Evolutionary conservation across 2,797 vertebrate genomes (phyloP), one percentile per base, ranked within the genome.

Genomic region (Momotus momota): DNA sequence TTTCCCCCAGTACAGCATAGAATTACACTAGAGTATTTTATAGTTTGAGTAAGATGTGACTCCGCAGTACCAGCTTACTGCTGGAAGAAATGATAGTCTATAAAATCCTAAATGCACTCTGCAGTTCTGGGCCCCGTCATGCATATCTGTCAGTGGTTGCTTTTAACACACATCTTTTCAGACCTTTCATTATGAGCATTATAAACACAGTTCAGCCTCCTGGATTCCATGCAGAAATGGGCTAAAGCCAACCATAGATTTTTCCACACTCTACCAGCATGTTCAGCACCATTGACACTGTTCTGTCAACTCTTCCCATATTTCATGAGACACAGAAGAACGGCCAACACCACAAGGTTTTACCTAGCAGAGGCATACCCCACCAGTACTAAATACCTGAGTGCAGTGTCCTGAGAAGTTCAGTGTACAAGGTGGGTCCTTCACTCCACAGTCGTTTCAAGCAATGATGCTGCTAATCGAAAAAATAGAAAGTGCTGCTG

Each of bases 351-450:
- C 9, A 52, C 6, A 45, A 55, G 40, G 9, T 86, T 98, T 99
- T 98, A 99, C 98, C 98, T 95, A 98, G 91, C 64, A 98, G 96
- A 89, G 82, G 86, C 13, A 97, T 97, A 86, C 52, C 38, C 35
- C 81, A 88, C 96, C 98, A 96, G 94, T 69, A 69, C 48, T 95
- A 95, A 43, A 29, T 9, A 78, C 29, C 66, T 0, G 1, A 93
- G 21, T 90, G 73, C 81, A 90, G 94, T 5, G 66, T 65, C 85
- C 78, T 78, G 62, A 57, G 33, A 62, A 41, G 6, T 35, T 90
- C 96, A 95, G 97, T 87, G 95, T 90, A 94, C 46, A 52, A 94
- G 97, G 96, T 95, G 96, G 96, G 27, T 97, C 97, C 96, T 91
- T 93, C 85, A 38, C 86, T 83, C 84, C 95, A 65, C 69, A 25